Conservation (phyloP, 2,797 vertebrate species). For the Momotus momota region DNA sequence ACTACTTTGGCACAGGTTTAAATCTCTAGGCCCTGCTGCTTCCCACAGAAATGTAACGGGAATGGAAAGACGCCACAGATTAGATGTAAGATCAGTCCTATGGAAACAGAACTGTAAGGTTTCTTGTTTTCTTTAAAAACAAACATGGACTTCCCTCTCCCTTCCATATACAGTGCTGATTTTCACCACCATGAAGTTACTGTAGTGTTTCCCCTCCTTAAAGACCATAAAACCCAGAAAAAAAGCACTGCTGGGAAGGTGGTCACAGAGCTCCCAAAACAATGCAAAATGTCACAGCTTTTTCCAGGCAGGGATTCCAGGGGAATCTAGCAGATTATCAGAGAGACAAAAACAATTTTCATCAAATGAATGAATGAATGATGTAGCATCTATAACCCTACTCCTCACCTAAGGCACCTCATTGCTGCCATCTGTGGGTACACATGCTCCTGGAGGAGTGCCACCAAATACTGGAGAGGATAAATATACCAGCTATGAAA, state of each 20-base stretch:
- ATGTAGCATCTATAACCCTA: neutral
- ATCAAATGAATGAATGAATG: neutral
- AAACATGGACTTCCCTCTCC: neutral
- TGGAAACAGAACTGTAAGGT: neutral
- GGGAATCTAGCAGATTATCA: neutral
- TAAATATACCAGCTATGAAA: neutral
- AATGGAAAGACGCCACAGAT: neutral
- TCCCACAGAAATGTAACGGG: neutral
- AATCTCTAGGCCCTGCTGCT: neutral
- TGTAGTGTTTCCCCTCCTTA: neutral
- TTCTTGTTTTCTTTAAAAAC: neutral
- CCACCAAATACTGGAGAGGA: neutral
- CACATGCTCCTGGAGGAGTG: accelerated
- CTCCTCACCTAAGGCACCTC: neutral
- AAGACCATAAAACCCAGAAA: neutral
- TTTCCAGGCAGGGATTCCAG: neutral
- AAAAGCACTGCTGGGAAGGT: neutral
- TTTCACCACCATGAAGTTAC: neutral
- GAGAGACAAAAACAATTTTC: neutral
- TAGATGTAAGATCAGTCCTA: neutral
- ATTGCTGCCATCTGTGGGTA: neutral
- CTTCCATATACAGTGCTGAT: neutral
- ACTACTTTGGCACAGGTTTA: neutral
- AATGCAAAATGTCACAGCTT: slow-evolving; percentile 15
- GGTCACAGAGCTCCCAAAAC: neutral